phyloP scores from a whole-genome alignment of 2,113 vertebrate species.

The Tinamus guttatus region DNA sequence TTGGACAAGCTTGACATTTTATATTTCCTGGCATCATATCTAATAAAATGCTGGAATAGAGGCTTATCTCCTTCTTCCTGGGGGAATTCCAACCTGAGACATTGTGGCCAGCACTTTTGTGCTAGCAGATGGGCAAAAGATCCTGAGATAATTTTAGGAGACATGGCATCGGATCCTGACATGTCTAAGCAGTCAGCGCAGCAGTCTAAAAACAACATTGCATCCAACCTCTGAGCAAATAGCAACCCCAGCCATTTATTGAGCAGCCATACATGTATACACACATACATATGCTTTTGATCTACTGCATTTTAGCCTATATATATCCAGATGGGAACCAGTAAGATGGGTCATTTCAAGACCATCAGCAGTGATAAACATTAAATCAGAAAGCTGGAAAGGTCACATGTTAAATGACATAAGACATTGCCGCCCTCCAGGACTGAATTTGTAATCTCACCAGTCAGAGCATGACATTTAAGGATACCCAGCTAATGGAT shows the following conservation, averaged over 20 bases:
- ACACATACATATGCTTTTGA: not conserved
- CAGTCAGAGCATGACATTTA: not conserved
- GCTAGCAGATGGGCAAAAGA: slow-evolving; percentile 9
- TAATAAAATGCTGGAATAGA: not conserved
- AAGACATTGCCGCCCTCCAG: not conserved
- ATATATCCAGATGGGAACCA: not conserved
- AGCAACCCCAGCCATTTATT: not conserved
- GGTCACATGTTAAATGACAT: not conserved
- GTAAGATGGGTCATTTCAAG: not conserved
- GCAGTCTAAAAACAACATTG: not conserved
- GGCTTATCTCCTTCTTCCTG: not conserved
- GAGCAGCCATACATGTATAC: not conserved
- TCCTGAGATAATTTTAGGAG: not conserved
- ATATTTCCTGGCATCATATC: not conserved
- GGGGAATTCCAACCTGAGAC: not conserved
- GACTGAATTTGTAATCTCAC: not conserved
- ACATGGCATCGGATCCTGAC: not conserved
- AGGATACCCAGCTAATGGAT: not conserved
- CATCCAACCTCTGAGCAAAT: not conserved
- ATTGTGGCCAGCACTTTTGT: not conserved
- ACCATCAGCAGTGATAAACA: not conserved
- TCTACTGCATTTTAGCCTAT: not conserved
- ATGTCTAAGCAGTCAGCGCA: not conserved
- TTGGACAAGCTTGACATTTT: not conserved
- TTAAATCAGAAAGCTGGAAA: not conserved